Percentiles rank a stretch among this genome's conserved stretches.
phyloP scores from a whole-genome alignment of 2,888 invertebrate species.

The Lissocephala sabroskyi region DNA sequence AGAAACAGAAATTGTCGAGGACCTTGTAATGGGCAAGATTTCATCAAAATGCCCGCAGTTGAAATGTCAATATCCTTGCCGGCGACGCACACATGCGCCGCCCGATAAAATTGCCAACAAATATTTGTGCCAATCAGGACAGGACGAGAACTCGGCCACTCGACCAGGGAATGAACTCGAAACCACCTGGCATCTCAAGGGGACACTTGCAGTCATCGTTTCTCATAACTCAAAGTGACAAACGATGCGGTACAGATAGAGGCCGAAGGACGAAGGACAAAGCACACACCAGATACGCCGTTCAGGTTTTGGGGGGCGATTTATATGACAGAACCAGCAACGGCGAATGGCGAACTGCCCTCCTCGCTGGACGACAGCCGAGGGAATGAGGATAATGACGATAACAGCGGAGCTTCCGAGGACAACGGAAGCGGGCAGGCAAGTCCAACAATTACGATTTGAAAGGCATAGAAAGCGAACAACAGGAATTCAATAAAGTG shows the following conservation, averaged over 20 bases:
- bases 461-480: constrained; percentile 2
- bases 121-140: constrained; percentile 54
- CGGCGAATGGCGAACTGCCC: too few relatives aligned
- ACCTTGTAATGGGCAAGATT: neutral
- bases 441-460: neutral
- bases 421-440: too few relatives aligned
- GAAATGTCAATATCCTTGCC: constrained; percentile 12
- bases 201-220: constrained; percentile 12
- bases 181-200: neutral
- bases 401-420: constrained; percentile 30
- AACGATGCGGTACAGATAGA: constrained; percentile 4
- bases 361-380: too few relatives aligned
- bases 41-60: constrained; percentile 27
- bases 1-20: neutral
- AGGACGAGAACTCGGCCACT: neutral
- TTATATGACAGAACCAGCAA: constrained; percentile 42
- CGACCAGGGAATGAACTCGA: too few relatives aligned
- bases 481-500: constrained; percentile 44
- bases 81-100: constrained; percentile 32
- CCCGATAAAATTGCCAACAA: constrained; percentile 39
- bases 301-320: constrained; percentile 29
- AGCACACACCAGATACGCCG: neutral
- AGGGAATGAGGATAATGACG: too few relatives aligned
- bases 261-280: constrained; percentile 10
- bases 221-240: constrained; percentile 53